Percentiles rank a stretch among this genome's conserved stretches.
Evolutionary conservation across 2,888 invertebrate genomes (phyloP).

Genomic region (Endotricha flammealis): DNA sequence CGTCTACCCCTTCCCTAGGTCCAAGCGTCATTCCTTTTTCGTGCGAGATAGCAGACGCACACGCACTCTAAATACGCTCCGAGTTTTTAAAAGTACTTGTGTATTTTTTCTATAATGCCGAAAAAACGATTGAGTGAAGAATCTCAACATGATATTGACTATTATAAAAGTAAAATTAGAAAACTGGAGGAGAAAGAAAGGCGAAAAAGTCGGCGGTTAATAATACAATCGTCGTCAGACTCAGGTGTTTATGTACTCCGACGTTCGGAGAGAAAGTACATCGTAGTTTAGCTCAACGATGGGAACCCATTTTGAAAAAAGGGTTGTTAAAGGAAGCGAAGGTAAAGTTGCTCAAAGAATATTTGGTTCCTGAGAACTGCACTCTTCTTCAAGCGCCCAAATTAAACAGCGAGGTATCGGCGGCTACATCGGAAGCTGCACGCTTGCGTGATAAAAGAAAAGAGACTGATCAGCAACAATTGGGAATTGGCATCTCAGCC

Average conservation of each 20-base stretch:
- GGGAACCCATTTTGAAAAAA: slow-evolving; percentile 15
- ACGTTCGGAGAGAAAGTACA: slow-evolving; percentile 15
- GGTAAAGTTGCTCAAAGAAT: slow-evolving; percentile 13
- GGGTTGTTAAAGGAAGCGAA: slow-evolving; percentile 15
- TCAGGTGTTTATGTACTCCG: background rate
- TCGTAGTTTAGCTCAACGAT: slow-evolving; percentile 10
- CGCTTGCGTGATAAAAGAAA: slow-evolving; percentile 15
- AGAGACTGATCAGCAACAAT: no score
- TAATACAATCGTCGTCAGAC: background rate
- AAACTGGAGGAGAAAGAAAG: no score
- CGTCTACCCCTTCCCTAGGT: no score
- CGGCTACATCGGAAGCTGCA: slow-evolving; percentile 9
- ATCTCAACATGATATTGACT: no score
- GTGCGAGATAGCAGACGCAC: no score
- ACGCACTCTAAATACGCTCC: background rate
- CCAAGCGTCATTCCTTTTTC: slow-evolving; percentile 1
- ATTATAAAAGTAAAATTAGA: no score
- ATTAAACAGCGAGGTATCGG: no score
- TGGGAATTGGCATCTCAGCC: slow-evolving; percentile 15
- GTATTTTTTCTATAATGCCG: no score
- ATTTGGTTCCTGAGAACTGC: slow-evolving; percentile 13
- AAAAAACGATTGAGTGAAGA: no score
- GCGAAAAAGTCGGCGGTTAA: no score
- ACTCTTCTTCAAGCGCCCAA: slow-evolving; percentile 16
- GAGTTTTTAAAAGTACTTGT: no score